phyloP scores from a whole-genome alignment of 2,888 invertebrate genomes.

The Thera britannica region DNA sequence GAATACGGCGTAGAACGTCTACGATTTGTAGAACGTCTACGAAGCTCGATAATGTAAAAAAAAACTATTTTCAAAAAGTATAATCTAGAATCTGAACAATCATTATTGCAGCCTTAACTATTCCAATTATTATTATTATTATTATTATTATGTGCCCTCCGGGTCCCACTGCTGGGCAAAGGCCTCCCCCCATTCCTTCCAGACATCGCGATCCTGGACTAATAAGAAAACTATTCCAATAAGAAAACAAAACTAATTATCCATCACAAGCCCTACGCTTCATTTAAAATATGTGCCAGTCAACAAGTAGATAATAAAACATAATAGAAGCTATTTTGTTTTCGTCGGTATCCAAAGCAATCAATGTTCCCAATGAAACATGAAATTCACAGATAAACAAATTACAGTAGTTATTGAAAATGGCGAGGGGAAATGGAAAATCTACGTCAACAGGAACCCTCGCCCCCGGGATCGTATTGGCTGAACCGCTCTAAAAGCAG shows the following conservation, averaged over 20 bases:
- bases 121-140: too few species aligned
- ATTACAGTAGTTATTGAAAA: constrained; percentile 37
- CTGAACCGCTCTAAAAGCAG: constrained; percentile 5
- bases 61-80: too few species aligned
- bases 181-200: too few species aligned
- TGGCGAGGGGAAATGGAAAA: constrained; percentile 34
- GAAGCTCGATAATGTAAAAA: background rate
- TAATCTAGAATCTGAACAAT: too few species aligned
- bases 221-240: too few species aligned
- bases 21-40: constrained; percentile 23
- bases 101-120: too few species aligned
- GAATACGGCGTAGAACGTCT: constrained; percentile 1
- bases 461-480: constrained; percentile 25
- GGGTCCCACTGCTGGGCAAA: too few species aligned
- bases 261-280: too few species aligned
- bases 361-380: constrained; percentile 26
- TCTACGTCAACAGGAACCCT: constrained; percentile 29
- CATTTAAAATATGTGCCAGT: too few species aligned
- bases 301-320: background rate
- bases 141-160: too few species aligned
- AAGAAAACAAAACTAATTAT: too few species aligned
- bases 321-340: background rate
- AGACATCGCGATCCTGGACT: too few species aligned
- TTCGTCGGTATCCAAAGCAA: background rate
- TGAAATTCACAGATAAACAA: constrained; percentile 37